Percentiles rank a stretch among this genome's conserved stretches.
Conservation (phyloP, 92 coral and sea anemone genomes). For the Porites rus region DNA sequence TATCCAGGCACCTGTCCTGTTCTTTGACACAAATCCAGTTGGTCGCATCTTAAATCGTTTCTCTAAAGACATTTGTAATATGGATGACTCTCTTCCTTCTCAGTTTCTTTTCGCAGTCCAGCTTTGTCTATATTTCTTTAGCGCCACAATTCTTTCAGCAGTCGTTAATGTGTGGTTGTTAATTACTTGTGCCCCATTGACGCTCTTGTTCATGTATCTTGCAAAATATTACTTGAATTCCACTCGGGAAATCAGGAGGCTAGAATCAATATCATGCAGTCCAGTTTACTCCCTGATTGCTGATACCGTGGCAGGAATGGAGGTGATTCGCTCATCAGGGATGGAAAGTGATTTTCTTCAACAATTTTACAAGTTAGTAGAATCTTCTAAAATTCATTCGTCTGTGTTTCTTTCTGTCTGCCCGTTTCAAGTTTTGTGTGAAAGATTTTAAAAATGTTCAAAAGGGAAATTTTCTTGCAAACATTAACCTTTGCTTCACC, state of each 20-base stretch:
- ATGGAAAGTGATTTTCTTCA: constrained; percentile 41
- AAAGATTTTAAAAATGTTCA: too few relatives aligned
- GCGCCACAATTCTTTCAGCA: constrained; percentile 43
- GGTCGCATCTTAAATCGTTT: constrained; percentile 51
- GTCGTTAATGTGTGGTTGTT: constrained; percentile 58
- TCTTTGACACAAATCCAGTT: constrained; percentile 49
- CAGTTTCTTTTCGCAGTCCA: constrained; percentile 20
- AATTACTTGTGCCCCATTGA: constrained; percentile 54
- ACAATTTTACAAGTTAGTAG: constrained; percentile 40
- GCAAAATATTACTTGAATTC: constrained; percentile 66
- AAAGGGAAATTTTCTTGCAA: too few relatives aligned
- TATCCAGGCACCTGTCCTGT: constrained; percentile 45
- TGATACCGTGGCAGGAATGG: constrained; percentile 55
- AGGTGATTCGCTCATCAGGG: constrained; percentile 52
- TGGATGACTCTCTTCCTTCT: constrained; percentile 38
- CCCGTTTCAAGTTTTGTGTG: too few relatives aligned
- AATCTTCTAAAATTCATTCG: too few relatives aligned
- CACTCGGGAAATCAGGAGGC: constrained; percentile 58
- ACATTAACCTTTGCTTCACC: too few relatives aligned
- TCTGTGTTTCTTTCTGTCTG: too few relatives aligned
- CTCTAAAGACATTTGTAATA: constrained; percentile 32
- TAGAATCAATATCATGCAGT: constrained; percentile 61
- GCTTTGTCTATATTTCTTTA: constrained; percentile 35
- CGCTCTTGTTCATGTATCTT: constrained; percentile 39
- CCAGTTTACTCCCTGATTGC: constrained; percentile 64